These are phyloP conservation scores for Leucophenga montana DNA, from an alignment of 2,888 invertebrate genomes.

Conservation along the genomic window DNA sequence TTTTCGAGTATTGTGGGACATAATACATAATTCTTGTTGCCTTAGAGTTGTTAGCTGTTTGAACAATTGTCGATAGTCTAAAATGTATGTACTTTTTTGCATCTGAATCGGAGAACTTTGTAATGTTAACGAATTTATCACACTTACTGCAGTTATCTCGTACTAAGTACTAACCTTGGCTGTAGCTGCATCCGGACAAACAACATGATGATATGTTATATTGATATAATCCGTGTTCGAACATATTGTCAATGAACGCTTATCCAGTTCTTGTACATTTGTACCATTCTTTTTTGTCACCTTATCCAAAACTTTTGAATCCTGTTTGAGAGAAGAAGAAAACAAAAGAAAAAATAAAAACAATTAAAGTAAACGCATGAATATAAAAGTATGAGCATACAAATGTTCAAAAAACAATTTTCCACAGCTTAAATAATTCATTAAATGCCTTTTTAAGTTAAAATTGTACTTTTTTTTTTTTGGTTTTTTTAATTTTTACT, in stretches of 20 bases:
- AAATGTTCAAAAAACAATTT: no score
- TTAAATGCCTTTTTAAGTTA: background rate
- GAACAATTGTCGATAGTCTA: no score
- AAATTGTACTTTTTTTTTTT: background rate
- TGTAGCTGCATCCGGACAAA: constrained; percentile 92
- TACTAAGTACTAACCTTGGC: constrained; percentile 91
- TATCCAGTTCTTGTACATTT: constrained; percentile 81
- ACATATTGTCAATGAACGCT: constrained; percentile 96
- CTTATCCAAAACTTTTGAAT: constrained; percentile 85
- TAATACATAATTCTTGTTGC: no score
- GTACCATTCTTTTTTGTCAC: constrained; percentile 86
- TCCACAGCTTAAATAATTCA: background rate
- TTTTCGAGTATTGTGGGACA: no score
- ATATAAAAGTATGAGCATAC: background rate
- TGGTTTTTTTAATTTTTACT: background rate
- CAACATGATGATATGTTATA: constrained; percentile 97
- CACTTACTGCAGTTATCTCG: no score
- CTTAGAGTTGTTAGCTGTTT: no score
- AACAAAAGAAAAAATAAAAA: constrained; percentile 31
- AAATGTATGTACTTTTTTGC: no score
- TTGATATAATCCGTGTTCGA: constrained; percentile 99
- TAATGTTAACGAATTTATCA: no score
- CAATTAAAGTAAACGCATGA: background rate
- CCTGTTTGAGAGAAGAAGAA: constrained; percentile 75
- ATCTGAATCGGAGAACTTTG: no score